A percentile compares a stretch with the other conserved stretches of the same genome.
These are phyloP conservation scores for Aspidiotus rigidus DNA, from an alignment of 2,888 invertebrate species.

Conservation along the genomic window DNA sequence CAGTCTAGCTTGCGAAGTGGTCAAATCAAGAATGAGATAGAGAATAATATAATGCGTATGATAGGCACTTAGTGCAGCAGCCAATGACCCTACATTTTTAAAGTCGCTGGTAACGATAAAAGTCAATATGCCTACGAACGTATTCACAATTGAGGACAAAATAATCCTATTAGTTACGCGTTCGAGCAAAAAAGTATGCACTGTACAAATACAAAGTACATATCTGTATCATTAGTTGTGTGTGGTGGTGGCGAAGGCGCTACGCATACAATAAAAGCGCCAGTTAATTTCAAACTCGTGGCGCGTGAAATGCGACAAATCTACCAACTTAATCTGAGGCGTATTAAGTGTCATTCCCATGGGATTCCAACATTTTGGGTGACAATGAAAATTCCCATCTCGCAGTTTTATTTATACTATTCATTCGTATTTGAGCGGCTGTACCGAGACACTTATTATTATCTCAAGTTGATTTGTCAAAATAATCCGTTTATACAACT, in stretches of 20 bases:
- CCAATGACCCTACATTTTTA: too few species aligned
- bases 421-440: background rate
- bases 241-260: background rate
- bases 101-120: background rate
- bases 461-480: constrained; percentile 1
- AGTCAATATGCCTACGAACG: background rate
- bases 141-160: too few species aligned
- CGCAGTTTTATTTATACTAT: background rate
- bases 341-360: background rate
- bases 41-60: too few species aligned
- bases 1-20: too few species aligned
- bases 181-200: background rate
- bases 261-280: constrained; percentile 17
- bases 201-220: background rate
- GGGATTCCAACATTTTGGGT: background rate
- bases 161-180: constrained; percentile 2
- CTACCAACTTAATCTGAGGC: constrained; percentile 18
- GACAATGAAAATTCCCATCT: background rate
- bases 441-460: background rate
- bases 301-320: constrained; percentile 17
- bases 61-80: too few species aligned
- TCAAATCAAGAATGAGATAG: too few species aligned
- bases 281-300: constrained; percentile 24
- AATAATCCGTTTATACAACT: constrained; percentile 2
- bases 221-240: background rate